Conservation (phyloP, 2,888 invertebrate genomes). For the Ariolimax columbianus region DNA sequence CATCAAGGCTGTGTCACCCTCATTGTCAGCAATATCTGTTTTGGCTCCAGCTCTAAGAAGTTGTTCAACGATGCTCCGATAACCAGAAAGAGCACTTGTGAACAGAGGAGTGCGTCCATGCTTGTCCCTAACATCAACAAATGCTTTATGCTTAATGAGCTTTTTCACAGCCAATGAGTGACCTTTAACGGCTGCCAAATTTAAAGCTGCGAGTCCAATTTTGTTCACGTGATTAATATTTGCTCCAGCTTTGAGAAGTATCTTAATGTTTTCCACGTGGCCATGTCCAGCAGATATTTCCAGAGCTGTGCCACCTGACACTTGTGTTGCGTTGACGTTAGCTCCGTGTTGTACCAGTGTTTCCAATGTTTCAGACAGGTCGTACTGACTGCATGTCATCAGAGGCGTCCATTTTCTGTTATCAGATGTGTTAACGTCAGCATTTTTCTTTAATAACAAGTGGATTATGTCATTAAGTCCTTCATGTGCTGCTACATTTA, state of each 20-base stretch:
- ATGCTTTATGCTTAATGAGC: constrained; percentile 19
- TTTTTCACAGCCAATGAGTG: constrained; percentile 24
- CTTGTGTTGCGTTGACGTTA: constrained; percentile 32
- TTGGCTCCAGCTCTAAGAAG: constrained; percentile 32
- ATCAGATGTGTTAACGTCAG: constrained; percentile 30
- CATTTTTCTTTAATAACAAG: constrained; percentile 8
- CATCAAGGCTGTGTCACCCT: constrained; percentile 39
- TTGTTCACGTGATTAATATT: constrained; percentile 25
- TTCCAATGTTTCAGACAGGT: constrained; percentile 28
- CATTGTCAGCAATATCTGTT: constrained; percentile 18
- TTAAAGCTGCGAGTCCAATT: constrained; percentile 29
- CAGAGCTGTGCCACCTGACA: constrained; percentile 42
- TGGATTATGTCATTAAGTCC: constrained; percentile 28
- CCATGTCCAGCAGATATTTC: constrained; percentile 39
- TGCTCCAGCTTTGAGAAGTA: constrained; percentile 33
- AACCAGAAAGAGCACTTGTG: constrained; percentile 25
- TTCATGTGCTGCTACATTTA: constrained; percentile 19
- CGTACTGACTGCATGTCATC: constrained; percentile 34
- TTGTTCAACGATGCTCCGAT: constrained; percentile 12
- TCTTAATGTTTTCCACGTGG: constrained; percentile 34
- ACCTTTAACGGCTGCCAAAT: constrained; percentile 10
- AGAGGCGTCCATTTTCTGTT: constrained; percentile 35
- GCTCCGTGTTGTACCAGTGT: constrained; percentile 10
- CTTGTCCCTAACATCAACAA: constrained; percentile 22
- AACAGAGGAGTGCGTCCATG: constrained; percentile 43